Evolutionary conservation across 2,113 vertebrate genomes (phyloP).

Genomic region (Nesoenas mayeri): DNA sequence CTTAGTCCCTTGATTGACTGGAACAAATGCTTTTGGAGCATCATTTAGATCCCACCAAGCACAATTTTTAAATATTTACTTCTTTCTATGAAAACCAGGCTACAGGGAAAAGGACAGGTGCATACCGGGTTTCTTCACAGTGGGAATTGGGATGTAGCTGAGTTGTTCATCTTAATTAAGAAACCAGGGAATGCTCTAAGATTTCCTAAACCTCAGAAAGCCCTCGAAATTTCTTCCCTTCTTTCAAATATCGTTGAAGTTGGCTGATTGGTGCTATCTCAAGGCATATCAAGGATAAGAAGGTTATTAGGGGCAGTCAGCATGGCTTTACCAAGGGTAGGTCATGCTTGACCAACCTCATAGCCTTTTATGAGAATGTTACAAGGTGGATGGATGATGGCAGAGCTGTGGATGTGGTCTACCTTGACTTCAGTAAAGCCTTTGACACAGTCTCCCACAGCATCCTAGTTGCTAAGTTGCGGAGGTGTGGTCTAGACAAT

Average conservation of each 20-base stretch:
- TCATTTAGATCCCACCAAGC: background rate
- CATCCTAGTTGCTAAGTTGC: too few relatives aligned
- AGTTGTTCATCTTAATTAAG: background rate
- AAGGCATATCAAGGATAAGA: too few relatives aligned
- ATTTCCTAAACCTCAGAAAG: background rate
- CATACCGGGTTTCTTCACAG: background rate
- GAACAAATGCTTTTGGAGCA: background rate
- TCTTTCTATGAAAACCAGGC: background rate
- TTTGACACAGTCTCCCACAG: too few relatives aligned
- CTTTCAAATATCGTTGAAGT: background rate
- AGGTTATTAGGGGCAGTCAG: too few relatives aligned
- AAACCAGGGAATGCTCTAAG: background rate
- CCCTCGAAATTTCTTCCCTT: background rate
- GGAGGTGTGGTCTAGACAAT: too few relatives aligned
- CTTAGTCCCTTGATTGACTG: background rate
- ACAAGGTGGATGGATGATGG: too few relatives aligned
- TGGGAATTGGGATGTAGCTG: background rate
- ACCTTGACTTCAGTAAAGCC: too few relatives aligned
- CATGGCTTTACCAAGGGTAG: too few relatives aligned
- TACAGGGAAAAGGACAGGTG: background rate
- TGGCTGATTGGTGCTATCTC: too few relatives aligned
- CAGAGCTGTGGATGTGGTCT: too few relatives aligned
- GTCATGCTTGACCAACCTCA: too few relatives aligned
- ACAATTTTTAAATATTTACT: background rate
- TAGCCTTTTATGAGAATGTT: too few relatives aligned